Base-by-base conservation (phyloP, 2,888 invertebrate genomes). In the Trisateles emortualis region DNA sequence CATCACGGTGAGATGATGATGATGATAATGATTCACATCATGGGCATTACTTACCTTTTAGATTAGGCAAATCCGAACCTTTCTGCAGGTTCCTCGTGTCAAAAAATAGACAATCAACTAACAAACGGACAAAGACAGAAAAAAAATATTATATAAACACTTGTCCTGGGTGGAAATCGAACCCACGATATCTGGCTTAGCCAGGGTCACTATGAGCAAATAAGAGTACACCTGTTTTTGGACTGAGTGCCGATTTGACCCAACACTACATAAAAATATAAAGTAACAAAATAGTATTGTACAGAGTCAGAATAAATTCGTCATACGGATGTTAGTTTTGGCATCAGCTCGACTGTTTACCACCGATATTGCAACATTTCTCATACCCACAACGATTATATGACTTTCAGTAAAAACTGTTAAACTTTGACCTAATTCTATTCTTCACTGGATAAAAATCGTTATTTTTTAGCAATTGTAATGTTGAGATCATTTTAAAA, bases 291-390 rank as follows among this genome's bases (percentile, higher is more conserved):
- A 30, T 29, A 41, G 16, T 41, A 10, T 14, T 24, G 17, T 11
- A 16, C 16, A 2, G 6, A 41, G 16, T 16, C n/a, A 14, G 29
- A n/a, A 29, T 41, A 29, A 16, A 41, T 29, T 41, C 41, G 14
- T 24, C 13, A 24, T 40, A 13, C 3, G 26, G 9, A 16, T 32
- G 32, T 42, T 42, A 32, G 32, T 42, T 30, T 42, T 42, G 42
- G 42, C 42, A 42, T 32, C 32, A 5, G 9, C 14, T 42, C 32
- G n/a, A 8, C 11, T 32, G 10, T 42, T 32, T 42, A 30, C 17
- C 13, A 32, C 30, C n/a, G 11, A 10, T 16, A 42, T 42, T 32
- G 17, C 17, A 11, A 2, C 14, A 0, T 14, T 40, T 11, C 22
- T 26, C 26, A 26, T 8, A 8, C 13, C 16, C 3, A 35, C 2